Conservation (phyloP, 2,113 vertebrate species). For the Solenodon paradoxus region DNA sequence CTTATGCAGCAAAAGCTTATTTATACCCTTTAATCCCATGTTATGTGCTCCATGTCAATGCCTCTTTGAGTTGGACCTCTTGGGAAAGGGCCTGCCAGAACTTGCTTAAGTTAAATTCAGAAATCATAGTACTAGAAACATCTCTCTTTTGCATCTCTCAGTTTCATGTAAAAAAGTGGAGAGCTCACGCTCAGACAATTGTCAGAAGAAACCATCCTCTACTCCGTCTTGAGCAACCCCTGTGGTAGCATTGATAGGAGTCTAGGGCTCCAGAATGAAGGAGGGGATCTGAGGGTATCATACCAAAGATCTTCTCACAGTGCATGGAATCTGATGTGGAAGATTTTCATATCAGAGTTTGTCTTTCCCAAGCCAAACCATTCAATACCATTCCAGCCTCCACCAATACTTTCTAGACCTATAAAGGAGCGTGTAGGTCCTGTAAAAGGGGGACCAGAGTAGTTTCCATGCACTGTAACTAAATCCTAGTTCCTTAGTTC, state of each 20-base stretch:
- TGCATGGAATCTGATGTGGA: neutral
- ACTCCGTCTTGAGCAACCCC: neutral
- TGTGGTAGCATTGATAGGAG: neutral
- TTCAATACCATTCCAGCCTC: neutral
- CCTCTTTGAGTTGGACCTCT: neutral
- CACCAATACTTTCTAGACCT: neutral
- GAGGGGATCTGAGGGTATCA: neutral
- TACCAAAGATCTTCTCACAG: neutral
- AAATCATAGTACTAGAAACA: neutral
- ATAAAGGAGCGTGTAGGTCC: neutral
- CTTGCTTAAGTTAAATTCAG: neutral
- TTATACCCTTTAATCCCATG: neutral
- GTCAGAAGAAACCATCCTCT: neutral
- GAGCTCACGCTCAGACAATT: neutral
- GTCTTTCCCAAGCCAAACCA: neutral
- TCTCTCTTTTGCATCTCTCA: neutral
- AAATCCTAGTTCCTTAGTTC: neutral
- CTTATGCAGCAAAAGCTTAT: neutral
- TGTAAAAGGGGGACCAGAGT: neutral
- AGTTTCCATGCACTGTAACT: neutral
- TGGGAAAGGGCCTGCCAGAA: neutral
- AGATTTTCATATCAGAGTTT: neutral
- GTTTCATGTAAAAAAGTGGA: neutral
- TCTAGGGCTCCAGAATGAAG: neutral
- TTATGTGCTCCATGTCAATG: neutral